Conservation (phyloP, 2,113 vertebrate species). For the Otus sunia region DNA sequence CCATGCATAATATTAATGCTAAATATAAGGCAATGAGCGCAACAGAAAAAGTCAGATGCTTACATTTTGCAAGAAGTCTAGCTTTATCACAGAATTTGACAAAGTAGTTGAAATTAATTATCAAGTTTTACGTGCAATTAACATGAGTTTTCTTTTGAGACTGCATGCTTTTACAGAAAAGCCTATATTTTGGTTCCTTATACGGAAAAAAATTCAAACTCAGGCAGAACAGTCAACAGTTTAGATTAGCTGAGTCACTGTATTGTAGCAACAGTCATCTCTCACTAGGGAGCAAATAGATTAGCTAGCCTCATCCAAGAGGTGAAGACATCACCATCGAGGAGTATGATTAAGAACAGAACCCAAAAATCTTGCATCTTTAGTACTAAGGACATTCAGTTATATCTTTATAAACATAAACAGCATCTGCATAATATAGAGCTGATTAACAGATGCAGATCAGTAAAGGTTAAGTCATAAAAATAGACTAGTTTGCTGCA, state of each 20-base stretch:
- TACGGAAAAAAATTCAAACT: neutral
- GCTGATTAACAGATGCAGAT: neutral
- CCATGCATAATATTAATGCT: neutral
- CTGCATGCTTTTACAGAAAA: neutral
- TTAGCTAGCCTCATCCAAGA: neutral
- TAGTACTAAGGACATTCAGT: neutral
- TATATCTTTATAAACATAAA: neutral
- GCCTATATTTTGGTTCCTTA: neutral
- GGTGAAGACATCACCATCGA: neutral
- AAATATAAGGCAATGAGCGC: neutral
- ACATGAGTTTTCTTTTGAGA: neutral
- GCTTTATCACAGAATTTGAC: neutral
- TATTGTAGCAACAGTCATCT: neutral
- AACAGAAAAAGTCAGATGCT: neutral
- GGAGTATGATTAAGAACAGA: neutral
- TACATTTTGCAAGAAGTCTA: neutral
- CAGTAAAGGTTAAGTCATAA: neutral
- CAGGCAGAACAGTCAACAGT: neutral
- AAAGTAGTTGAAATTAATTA: neutral
- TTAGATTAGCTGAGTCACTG: slow-evolving; percentile 27
- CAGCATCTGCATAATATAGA: neutral
- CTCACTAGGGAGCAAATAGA: neutral
- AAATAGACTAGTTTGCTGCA: neutral
- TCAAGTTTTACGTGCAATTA: neutral
- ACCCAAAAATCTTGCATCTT: neutral